A percentile compares a stretch with the other conserved stretches of the same genome.
These are phyloP conservation scores for Cyaniris semiargus DNA, from an alignment of 2,888 invertebrate species.

Conservation along the genomic window DNA sequence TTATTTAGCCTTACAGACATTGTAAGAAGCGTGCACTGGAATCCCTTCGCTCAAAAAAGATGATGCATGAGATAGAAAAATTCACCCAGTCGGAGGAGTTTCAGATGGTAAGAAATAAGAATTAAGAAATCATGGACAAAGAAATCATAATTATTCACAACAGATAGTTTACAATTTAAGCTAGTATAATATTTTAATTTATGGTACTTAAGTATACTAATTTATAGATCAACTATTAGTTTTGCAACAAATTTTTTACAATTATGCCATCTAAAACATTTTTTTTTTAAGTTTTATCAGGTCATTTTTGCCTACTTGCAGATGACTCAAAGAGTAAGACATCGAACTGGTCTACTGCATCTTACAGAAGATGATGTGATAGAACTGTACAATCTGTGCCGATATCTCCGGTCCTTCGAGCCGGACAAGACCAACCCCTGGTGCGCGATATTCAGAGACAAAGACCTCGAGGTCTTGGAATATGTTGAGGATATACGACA, in stretches of 20 bases:
- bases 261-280: too few relatives aligned
- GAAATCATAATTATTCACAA: too few relatives aligned
- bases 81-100: neutral
- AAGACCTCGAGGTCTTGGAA: constrained; percentile 83
- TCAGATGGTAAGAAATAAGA: neutral
- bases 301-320: neutral
- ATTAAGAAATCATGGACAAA: neutral
- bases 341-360: constrained; percentile 58
- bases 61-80: constrained; percentile 6
- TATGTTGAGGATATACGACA: constrained; percentile 85
- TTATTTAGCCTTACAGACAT: constrained; percentile 51
- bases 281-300: too few relatives aligned
- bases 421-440: constrained; percentile 75
- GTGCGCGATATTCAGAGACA: constrained; percentile 84
- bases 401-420: constrained; percentile 83
- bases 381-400: constrained; percentile 85
- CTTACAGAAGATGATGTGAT: constrained; percentile 59
- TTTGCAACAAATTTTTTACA: too few relatives aligned
- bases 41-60: neutral
- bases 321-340: constrained; percentile 42
- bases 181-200: too few relatives aligned
- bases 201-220: neutral
- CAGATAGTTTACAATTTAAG: too few relatives aligned
- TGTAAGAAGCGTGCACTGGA: constrained; percentile 59
- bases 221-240: neutral